Conservation (phyloP, 1,140 invertebrate genomes). For the Tetramorium parvispinum region DNA sequence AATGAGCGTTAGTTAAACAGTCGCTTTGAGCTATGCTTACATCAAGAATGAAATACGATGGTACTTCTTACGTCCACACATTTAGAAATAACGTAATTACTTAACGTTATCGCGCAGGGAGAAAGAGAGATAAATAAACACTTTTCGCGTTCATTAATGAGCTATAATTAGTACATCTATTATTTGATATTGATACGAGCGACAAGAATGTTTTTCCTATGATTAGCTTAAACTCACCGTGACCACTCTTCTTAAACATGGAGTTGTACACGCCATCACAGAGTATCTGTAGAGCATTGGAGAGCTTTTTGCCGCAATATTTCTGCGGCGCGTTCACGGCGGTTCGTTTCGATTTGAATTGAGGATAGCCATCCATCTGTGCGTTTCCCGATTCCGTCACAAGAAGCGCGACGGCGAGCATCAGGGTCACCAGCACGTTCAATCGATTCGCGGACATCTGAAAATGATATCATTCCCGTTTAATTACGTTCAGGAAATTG, state of each 20-base stretch:
- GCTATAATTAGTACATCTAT: background rate
- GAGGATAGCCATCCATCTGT: constrained; percentile 74
- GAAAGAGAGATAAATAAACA: background rate
- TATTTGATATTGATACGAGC: background rate
- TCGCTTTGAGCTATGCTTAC: constrained; percentile 19
- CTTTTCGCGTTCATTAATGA: background rate
- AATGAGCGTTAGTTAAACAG: background rate
- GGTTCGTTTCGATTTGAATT: constrained; percentile 74
- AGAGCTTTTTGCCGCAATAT: constrained; percentile 82
- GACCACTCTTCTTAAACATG: constrained; percentile 82
- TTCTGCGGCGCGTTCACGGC: constrained; percentile 66
- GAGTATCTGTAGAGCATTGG: constrained; percentile 79
- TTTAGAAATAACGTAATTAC: constrained; percentile 14
- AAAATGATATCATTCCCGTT: constrained; percentile 53
- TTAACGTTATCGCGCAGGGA: background rate
- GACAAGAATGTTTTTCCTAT: background rate
- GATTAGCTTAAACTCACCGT: constrained; percentile 73
- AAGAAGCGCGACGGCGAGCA: constrained; percentile 73
- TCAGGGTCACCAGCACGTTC: constrained; percentile 72
- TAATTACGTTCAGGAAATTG: background rate
- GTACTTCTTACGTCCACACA: background rate
- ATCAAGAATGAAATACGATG: constrained; percentile 1
- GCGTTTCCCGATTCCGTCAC: constrained; percentile 72
- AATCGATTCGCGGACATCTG: constrained; percentile 81
- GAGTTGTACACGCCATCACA: constrained; percentile 83